Conservation (phyloP, 2,113 vertebrate genomes). For the Bombycilla garrulus region DNA sequence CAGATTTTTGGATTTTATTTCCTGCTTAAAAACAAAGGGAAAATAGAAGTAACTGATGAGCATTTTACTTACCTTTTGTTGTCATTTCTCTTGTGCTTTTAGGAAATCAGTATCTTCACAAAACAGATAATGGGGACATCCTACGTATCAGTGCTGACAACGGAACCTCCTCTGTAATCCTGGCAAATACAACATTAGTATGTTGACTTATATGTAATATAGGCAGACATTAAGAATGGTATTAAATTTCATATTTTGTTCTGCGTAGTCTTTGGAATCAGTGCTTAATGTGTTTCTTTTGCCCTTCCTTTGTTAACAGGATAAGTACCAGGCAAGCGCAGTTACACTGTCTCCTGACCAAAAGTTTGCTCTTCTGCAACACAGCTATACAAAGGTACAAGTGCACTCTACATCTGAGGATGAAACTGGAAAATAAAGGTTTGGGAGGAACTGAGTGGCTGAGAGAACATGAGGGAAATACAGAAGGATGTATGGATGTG, state of each 20-base stretch:
- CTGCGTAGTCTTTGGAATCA: not conserved
- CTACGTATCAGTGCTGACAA: constrained; percentile 40
- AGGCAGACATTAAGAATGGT: not conserved
- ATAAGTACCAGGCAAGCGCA: constrained; percentile 50
- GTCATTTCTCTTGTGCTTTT: constrained; percentile 25
- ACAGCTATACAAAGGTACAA: constrained; percentile 75
- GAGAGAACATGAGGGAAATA: not conserved
- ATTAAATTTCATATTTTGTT: not conserved
- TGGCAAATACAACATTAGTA: constrained; percentile 77
- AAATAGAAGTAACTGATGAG: not conserved
- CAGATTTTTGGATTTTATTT: not conserved
- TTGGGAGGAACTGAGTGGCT: not conserved
- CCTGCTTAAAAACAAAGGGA: not conserved
- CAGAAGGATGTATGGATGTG: not conserved
- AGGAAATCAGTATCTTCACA: constrained; percentile 77
- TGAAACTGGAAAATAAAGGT: not conserved
- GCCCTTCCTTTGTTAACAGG: constrained; percentile 60
- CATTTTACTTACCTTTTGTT: not conserved
- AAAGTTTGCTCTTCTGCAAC: constrained; percentile 72
- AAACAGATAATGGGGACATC: constrained; percentile 61
- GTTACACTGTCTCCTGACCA: constrained; percentile 70
- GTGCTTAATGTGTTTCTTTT: constrained; percentile 11
- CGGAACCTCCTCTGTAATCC: constrained; percentile 36
- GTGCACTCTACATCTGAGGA: not conserved
- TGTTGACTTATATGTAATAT: constrained; percentile 29